phyloP scores from a whole-genome alignment of 2,113 vertebrate species.

The Parotia lawesii region DNA sequence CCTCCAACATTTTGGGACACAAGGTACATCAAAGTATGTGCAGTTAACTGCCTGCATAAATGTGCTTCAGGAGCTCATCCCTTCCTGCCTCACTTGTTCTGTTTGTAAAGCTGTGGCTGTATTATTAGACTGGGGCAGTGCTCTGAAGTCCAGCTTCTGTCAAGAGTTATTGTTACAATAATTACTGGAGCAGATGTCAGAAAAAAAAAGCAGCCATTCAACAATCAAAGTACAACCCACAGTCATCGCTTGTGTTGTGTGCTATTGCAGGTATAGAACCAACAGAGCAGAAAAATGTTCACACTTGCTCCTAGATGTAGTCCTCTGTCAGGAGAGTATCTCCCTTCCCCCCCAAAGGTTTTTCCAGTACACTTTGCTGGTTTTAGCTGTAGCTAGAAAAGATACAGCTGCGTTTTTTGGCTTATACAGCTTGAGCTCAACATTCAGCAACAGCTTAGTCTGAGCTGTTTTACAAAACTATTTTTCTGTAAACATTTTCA shows the following conservation, averaged over 20 bases:
- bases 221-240: background rate
- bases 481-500: conserved; percentile 57
- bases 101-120: background rate
- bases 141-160: background rate
- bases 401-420: conserved; percentile 64
- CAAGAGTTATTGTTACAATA: background rate
- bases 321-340: background rate
- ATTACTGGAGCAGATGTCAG: conserved; percentile 1
- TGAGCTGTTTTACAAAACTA: conserved; percentile 49
- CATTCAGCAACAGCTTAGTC: conserved; percentile 47
- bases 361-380: conserved; percentile 57
- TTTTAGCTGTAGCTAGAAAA: conserved; percentile 68
- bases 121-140: background rate
- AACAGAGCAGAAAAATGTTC: conserved; percentile 9
- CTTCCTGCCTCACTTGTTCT: background rate
- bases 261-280: conserved; percentile 21
- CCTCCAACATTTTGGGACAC: background rate
- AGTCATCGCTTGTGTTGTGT: background rate
- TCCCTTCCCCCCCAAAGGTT: background rate
- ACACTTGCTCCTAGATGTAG: conserved; percentile 36
- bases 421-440: conserved; percentile 3
- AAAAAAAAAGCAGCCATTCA: background rate
- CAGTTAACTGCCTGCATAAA: background rate
- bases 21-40: background rate
- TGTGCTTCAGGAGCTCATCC: background rate